phyloP scores from a whole-genome alignment of 2,113 vertebrate genomes.

The Tinamus guttatus region DNA sequence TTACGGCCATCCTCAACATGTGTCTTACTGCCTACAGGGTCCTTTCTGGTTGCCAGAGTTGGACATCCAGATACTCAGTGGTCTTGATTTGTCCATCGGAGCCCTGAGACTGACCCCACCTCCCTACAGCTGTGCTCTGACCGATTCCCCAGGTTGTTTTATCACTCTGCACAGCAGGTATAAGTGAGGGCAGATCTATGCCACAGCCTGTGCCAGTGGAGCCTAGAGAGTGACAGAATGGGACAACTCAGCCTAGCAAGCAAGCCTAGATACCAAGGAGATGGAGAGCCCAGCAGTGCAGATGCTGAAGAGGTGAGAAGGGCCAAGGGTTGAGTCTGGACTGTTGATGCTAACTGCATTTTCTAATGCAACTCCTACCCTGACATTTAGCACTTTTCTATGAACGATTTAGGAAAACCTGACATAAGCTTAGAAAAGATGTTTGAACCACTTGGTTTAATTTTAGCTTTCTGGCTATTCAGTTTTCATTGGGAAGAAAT shows the following conservation, averaged over 20 bases:
- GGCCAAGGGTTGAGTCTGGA: not conserved
- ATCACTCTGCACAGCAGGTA: not conserved
- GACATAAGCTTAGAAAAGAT: not conserved
- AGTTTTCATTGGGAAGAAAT: not conserved
- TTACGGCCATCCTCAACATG: rapidly evolving
- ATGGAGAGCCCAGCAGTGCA: not conserved
- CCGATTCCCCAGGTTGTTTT: not conserved
- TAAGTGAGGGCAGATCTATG: not conserved
- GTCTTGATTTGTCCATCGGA: not conserved
- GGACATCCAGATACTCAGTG: not conserved
- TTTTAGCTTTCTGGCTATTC: not conserved
- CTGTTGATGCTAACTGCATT: not conserved
- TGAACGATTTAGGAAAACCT: not conserved
- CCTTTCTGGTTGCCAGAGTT: not conserved
- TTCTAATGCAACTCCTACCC: not conserved
- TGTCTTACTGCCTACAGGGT: not conserved
- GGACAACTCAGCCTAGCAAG: not conserved
- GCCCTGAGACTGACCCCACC: not conserved
- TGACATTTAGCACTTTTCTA: not conserved
- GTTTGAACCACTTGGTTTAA: not conserved
- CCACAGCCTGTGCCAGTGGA: not conserved
- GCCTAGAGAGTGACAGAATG: not conserved
- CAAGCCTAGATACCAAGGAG: rapidly evolving
- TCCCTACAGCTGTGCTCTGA: not conserved
- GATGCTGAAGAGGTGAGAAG: not conserved